Base-by-base conservation (phyloP, 2,113 vertebrate species). In the Erythrolamprus reginae region DNA sequence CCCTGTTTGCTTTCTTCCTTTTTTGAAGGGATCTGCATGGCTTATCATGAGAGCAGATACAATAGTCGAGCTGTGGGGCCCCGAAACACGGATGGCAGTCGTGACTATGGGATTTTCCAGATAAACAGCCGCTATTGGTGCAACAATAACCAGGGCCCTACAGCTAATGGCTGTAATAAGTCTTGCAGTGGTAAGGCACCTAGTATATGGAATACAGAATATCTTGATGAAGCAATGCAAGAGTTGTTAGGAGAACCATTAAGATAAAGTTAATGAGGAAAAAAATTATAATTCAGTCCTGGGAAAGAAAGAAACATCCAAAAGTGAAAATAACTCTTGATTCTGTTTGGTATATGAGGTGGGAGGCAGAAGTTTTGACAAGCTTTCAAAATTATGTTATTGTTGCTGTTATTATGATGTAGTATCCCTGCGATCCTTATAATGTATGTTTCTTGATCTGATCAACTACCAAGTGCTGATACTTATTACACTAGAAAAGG, bases 61-160 rank as follows among this genome's bases (percentile, higher is more conserved):
- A 10, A 87, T 26, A 90, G 10, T 3, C 8, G 3, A 2, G 84
- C 17, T 24, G 38, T 90, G 19, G 84, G 89, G 50, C 38, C 26
- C 9, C 50, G 23, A 47, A 90, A 90, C 52, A 4, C 1, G 0
- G 38, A 90, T 3, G 65, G 85, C 51, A 90, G 90, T 23, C 50
- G 1, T 0, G 85, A 90, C 61, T 90, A 56, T 56, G 90, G 90
- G 51, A 48, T 90, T 48, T 87, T 90, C 33, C 90, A 90, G 50
- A 82, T 90, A 13, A 90, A 87, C 65, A 82, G 90, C 86, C 51
- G 21, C 12, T 82, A 19, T 17, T 90, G 90, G 90, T 90, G 85
- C 12, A 1, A 19, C 10, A 48, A 87, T 17, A 23, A 52, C n/a
- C 1, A 56, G 5, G 6, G 50, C 0, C 8, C 0, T 56, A 87